Conservation (phyloP, 2,888 invertebrate species). For the Calliphora vomitoria region DNA sequence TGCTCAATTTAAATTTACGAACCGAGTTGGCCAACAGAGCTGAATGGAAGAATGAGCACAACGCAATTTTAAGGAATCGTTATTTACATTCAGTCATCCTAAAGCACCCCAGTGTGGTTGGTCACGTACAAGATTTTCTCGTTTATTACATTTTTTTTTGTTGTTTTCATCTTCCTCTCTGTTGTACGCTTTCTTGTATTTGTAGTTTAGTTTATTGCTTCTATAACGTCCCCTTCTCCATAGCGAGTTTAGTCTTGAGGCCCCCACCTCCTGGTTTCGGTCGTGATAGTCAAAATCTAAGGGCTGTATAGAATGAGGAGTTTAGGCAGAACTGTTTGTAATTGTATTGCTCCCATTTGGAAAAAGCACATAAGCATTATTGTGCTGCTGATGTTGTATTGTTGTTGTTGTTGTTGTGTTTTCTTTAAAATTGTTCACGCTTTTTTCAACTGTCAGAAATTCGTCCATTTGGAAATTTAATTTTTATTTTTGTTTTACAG, state of each 20-base stretch:
- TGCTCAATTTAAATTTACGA: conserved; percentile 70
- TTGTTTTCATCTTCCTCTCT: conserved; percentile 68
- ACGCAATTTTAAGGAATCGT: conserved; percentile 51
- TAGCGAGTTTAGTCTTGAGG: not conserved
- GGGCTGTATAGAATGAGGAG: conserved; percentile 31
- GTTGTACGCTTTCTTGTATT: conserved; percentile 40
- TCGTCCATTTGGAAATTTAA: conserved; percentile 78
- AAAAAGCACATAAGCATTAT: conserved; percentile 30
- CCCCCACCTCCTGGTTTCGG: not conserved
- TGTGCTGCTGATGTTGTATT: conserved; percentile 1
- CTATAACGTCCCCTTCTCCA: conserved; percentile 71
- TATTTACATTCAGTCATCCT: conserved; percentile 27
- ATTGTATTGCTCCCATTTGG: conserved; percentile 62
- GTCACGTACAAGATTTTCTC: conserved; percentile 84
- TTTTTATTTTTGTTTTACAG: conserved; percentile 76
- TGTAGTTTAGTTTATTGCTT: conserved; percentile 82
- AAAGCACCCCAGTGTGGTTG: conserved; percentile 81
- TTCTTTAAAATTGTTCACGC: conserved; percentile 79
- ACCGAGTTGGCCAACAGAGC: conserved; percentile 49
- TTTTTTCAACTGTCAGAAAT: conserved; percentile 79
- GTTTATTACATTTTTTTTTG: conserved; percentile 82
- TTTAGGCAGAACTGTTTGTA: conserved; percentile 55
- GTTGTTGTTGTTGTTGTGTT: conserved; percentile 36
- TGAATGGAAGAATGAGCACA: conserved; percentile 15
- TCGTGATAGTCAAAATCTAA: conserved; percentile 44